These are phyloP conservation scores for Horisme vitalbata DNA, from an alignment of 2,888 invertebrate genomes.

Conservation along the genomic window DNA sequence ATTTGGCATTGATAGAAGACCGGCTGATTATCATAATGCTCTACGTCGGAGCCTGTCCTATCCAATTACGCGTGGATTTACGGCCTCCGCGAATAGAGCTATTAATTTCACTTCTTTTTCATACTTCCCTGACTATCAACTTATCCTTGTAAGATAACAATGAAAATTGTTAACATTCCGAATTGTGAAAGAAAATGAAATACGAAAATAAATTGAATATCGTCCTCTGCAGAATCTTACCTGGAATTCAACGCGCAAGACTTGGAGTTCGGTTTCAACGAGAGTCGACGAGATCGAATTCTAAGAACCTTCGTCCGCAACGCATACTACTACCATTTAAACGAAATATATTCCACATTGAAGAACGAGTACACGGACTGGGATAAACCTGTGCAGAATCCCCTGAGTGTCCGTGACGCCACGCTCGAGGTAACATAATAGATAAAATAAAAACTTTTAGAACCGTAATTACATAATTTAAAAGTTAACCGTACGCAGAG, in stretches of 20 bases:
- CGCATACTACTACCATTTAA: constrained; percentile 96
- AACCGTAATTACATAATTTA: constrained; percentile 35
- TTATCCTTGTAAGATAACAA: constrained; percentile 31
- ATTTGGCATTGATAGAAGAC: constrained; percentile 34
- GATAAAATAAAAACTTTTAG: constrained; percentile 28
- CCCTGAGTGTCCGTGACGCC: constrained; percentile 92
- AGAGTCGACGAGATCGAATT: constrained; percentile 92
- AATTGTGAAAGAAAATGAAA: constrained; percentile 42
- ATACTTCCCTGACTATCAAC: constrained; percentile 29
- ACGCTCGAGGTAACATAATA: constrained; percentile 84
- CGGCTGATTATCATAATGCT: constrained; percentile 36
- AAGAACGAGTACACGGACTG: constrained; percentile 98
- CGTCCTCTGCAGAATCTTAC: constrained; percentile 87
- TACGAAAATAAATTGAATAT: constrained; percentile 58
- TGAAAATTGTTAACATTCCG: constrained; percentile 34
- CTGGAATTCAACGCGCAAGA: constrained; percentile 91
- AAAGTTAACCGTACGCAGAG: constrained; percentile 30
- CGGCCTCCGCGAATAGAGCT: constrained; percentile 39
- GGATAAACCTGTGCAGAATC: constrained; percentile 94
- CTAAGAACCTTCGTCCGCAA: constrained; percentile 96
- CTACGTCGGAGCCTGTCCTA: constrained; percentile 32
- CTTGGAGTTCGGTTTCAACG: constrained; percentile 95
- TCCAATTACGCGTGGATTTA: constrained; percentile 44
- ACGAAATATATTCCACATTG: constrained; percentile 96
- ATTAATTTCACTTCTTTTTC: constrained; percentile 40